Evolutionary conservation across 1,140 invertebrate genomes (phyloP), one percentile per base, ranked within the genome.

Genomic region (Pinna nobilis): DNA sequence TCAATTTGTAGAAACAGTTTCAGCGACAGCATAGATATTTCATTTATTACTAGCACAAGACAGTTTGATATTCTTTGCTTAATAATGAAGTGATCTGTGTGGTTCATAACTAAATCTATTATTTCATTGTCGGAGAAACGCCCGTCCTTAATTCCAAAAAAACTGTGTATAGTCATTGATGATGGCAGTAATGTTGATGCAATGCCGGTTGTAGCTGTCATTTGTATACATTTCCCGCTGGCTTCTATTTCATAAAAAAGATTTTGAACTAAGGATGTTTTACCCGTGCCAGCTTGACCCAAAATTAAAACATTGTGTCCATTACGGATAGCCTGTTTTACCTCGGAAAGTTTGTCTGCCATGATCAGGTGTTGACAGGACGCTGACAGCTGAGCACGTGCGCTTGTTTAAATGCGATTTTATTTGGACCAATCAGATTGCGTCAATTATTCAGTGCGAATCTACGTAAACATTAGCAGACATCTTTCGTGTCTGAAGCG

Each of bases 81-180:
- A 15, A 50, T 44, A 25, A 7, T n/a, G 37, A 18, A 28, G 49
- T 61, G 50, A 15, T 60, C 23, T 13, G 60, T 57, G 61, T 70
- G 39, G 33, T 67, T 18, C 13, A 11, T n/a, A 9, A 64, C n/a
- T 28, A 23, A 3, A 44, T 20, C 5, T 9, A 39, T 44, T 13
- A 67, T 3, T 67, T 67, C 32, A 20, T 49, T 32, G 35, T 51
- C 50, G 25, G 18, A 11, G 35, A n/a, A 67, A 35, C 64, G 15
- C 1, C 64, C 64, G n/a, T 67, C 64, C 7, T 41, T 47, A 11
- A 67, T 32, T 53, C 64, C 64, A n/a, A 37, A 67, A 53, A 67
- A 53, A 37, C 51, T 67, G 25, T 67, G 64, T 1, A 67, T 35
- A 25, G 64, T 67, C 25, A 35, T 33, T n/a, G 59, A 20, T 18